phyloP scores from a whole-genome alignment of 2,113 vertebrate genomes.

The Gymnobelideus leadbeateri region DNA sequence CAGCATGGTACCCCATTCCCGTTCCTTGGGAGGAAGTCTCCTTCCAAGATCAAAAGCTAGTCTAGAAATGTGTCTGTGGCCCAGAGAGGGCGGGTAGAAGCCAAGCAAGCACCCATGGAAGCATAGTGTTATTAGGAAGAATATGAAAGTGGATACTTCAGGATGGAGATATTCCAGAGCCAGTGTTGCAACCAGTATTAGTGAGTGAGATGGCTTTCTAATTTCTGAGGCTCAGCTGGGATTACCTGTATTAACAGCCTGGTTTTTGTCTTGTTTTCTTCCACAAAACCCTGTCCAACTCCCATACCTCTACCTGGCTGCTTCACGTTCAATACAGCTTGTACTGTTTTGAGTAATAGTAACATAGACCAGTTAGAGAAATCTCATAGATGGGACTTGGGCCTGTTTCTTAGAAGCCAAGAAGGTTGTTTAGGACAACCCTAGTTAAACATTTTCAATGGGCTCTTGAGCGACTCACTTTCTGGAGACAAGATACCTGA shows the following conservation, averaged over 20 bases:
- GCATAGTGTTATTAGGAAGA: neutral
- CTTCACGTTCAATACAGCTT: neutral
- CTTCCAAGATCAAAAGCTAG: neutral
- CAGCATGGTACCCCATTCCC: neutral
- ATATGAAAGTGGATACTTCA: neutral
- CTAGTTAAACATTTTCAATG: neutral
- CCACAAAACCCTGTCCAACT: neutral
- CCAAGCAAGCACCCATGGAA: neutral
- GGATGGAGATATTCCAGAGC: neutral
- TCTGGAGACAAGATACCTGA: fast-evolving
- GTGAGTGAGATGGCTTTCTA: neutral
- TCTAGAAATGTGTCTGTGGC: neutral
- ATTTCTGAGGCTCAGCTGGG: neutral
- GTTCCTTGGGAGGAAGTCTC: neutral
- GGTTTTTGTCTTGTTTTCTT: too few species aligned
- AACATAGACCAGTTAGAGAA: neutral
- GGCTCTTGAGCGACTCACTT: conserved; percentile 22
- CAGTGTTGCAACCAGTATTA: neutral
- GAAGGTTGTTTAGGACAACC: neutral
- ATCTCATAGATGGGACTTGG: neutral
- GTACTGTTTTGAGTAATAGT: neutral
- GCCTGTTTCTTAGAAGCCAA: neutral
- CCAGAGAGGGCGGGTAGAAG: neutral
- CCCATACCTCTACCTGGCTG: neutral
- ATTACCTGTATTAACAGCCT: neutral